These are phyloP conservation scores for Sus cebifrons DNA, from an alignment of 2,797 vertebrate genomes.

Conservation along the genomic window DNA sequence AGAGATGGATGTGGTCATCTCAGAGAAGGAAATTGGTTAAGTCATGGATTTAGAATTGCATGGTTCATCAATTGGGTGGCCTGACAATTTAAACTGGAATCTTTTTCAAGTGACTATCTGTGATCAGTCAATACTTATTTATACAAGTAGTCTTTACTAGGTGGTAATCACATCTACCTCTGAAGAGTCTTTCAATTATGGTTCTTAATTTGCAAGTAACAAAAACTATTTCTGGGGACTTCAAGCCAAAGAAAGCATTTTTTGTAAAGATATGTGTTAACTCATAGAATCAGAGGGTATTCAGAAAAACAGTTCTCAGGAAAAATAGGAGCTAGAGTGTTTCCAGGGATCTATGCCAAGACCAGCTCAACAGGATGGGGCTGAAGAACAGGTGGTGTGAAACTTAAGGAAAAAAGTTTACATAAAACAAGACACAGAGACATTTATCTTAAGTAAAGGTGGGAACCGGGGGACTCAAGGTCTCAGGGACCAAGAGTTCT, in stretches of 20 bases:
- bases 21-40: not conserved
- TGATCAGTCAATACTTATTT: not conserved
- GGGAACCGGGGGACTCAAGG: too few species aligned
- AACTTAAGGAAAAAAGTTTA: too few species aligned
- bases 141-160: not conserved
- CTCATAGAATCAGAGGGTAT: not conserved
- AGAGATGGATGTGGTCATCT: not conserved
- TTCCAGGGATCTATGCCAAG: not conserved
- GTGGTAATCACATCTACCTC: not conserved
- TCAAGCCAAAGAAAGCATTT: conserved; percentile 52
- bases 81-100: not conserved
- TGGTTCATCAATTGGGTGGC: not conserved
- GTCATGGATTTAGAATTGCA: not conserved
- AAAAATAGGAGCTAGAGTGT: not conserved
- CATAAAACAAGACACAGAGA: too few species aligned
- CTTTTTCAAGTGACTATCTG: not conserved
- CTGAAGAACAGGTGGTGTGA: too few species aligned
- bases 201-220: not conserved
- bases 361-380: too few species aligned
- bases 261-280: conserved; percentile 39
- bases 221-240: conserved; percentile 52
- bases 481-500: too few species aligned
- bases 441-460: too few species aligned
- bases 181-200: conserved; percentile 26
- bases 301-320: not conserved